phyloP scores from a whole-genome alignment of 2,797 vertebrate species.

The Xiphophorus birchmanni region DNA sequence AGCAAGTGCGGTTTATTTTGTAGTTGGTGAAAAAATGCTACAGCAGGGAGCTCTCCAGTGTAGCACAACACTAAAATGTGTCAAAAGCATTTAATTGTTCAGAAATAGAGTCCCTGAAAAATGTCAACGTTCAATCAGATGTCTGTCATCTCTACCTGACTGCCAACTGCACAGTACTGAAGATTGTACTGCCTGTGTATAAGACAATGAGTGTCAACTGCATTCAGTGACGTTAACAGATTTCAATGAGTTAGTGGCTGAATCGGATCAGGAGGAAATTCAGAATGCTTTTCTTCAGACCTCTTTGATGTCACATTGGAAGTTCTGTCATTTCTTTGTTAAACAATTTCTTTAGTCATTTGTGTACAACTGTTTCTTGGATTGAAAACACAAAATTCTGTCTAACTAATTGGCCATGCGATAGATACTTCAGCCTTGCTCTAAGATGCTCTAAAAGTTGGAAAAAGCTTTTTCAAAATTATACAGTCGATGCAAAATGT shows the following conservation, averaged over 20 bases:
- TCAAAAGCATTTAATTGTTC: background rate
- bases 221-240: no score
- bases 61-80: background rate
- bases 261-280: no score
- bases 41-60: background rate
- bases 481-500: conserved; percentile 14
- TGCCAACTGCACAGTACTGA: background rate
- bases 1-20: background rate
- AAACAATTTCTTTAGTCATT: background rate
- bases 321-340: background rate
- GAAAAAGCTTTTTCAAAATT: conserved; percentile 8
- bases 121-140: background rate
- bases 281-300: background rate
- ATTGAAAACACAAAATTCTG: background rate
- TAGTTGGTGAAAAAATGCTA: background rate
- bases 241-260: no score
- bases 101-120: background rate
- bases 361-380: background rate
- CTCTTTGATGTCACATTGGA: background rate
- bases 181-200: background rate
- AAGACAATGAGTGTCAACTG: background rate
- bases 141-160: background rate
- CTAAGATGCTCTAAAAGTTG: conserved; percentile 38
- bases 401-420: background rate
- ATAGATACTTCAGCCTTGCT: background rate